A percentile compares a stretch with the other conserved stretches of the same genome.
Evolutionary conservation across 2,113 vertebrate genomes (phyloP).

Genomic region (Lasiurus cinereus): DNA sequence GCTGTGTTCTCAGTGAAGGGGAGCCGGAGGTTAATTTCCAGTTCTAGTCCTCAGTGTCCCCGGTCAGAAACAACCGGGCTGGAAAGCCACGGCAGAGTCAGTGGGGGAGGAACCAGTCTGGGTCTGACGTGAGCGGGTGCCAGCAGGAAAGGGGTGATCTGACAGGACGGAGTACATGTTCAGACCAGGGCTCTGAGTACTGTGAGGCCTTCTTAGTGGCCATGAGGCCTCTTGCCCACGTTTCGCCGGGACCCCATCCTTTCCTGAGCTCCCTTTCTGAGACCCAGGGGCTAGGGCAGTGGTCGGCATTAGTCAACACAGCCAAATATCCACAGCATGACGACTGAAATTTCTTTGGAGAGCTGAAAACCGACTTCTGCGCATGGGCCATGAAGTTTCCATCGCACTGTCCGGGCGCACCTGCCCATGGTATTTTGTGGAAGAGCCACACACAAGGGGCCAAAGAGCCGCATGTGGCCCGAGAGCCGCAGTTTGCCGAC

Average conservation of each 20-base stretch:
- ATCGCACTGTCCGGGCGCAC: too few species aligned
- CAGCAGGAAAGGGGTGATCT: background rate
- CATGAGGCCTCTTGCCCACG: fast-evolving
- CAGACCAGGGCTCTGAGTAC: background rate
- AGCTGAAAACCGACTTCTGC: too few species aligned
- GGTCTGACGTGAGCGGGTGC: fast-evolving
- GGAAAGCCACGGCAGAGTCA: background rate
- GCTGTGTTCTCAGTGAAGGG: background rate
- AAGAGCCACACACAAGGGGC: too few species aligned
- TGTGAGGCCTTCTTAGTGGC: fast-evolving
- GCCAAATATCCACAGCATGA: too few species aligned
- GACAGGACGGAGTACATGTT: fast-evolving
- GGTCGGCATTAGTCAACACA: too few species aligned
- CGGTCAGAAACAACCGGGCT: background rate
- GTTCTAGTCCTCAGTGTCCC: background rate
- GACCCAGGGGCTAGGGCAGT: background rate
- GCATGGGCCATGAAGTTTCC: too few species aligned
- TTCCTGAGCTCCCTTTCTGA: background rate
- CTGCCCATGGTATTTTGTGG: too few species aligned
- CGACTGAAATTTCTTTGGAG: too few species aligned
- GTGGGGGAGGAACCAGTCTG: fast-evolving
- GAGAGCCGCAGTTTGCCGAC: too few species aligned
- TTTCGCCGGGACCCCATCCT: background rate
- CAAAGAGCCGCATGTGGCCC: too few species aligned
- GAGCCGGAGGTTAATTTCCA: background rate